These are phyloP conservation scores for Pedionomus torquatus DNA, from an alignment of 2,113 vertebrate genomes.

Conservation along the genomic window DNA sequence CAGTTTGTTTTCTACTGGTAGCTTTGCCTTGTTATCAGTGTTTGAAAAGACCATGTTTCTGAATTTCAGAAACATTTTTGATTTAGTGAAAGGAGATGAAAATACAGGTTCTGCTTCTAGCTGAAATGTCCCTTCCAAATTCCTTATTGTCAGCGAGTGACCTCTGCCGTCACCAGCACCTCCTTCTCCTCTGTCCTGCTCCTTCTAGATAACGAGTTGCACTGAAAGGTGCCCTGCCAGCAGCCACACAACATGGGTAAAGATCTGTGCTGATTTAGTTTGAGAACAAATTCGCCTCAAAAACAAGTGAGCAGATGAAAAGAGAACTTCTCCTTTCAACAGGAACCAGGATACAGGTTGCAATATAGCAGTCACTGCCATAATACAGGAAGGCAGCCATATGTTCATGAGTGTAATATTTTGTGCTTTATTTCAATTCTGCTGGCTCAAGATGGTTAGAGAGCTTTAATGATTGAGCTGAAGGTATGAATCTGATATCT, in stretches of 20 bases:
- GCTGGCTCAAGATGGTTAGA: not conserved
- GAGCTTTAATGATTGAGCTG: not conserved
- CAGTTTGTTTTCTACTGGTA: not conserved
- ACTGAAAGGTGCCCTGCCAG: not conserved
- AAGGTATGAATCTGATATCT: not conserved
- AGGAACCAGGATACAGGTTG: not conserved
- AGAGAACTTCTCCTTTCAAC: not conserved
- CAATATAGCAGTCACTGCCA: not conserved
- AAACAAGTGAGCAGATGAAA: not conserved
- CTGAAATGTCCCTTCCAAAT: not conserved
- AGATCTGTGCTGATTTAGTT: not conserved
- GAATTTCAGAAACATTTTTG: not conserved
- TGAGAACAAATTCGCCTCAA: not conserved
- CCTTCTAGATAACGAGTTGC: not conserved
- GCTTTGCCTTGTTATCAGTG: not conserved
- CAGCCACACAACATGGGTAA: not conserved
- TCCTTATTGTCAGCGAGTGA: not conserved
- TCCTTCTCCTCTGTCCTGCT: not conserved
- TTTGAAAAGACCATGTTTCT: not conserved
- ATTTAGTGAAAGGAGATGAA: not conserved
- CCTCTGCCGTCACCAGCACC: not conserved
- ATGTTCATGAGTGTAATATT: not conserved
- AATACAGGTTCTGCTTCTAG: not conserved
- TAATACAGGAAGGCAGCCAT: not conserved
- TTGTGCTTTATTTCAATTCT: slow-evolving; percentile 14